Base-by-base conservation (phyloP, 2,113 vertebrate species). In the Otis tarda region DNA sequence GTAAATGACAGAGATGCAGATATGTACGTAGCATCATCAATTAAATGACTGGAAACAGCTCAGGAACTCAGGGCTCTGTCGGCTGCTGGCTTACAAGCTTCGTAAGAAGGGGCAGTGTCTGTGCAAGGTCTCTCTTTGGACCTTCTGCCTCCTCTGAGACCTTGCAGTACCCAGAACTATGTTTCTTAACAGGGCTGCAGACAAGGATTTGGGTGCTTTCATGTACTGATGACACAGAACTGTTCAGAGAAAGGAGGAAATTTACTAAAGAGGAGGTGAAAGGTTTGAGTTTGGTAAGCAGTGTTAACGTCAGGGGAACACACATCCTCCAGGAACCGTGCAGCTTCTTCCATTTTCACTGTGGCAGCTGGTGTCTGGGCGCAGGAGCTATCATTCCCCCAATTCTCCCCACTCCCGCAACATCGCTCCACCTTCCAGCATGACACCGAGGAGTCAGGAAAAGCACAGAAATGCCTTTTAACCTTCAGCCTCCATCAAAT, bases 391-490 rank as follows among this genome's bases (percentile, higher is more conserved):
- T 63, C 45, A 43, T 83, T 82, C 39, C 59, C 47, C 28, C 28
- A 14, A 0, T 52, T 55, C 67, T 41, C 56, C 8, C 37, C 41
- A 64, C 50, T 35, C 84, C 45, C 27, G 27, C 9, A 10, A 24
- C 55, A 57, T 70, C 3, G 0, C n/a, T 83, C 39, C 35, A 8
- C 70, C 60, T 74, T 83, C 31, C 76, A 81, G 68, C 5, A 6
- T 37, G 39, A 75, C 60, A 52, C 45, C 4, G 0, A 85, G 57
- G 23, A 63, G 83, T 23, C 55, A 37, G 43, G 23, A 81, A 55
- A 23, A 67, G 70, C 73, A 60, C 39, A 89, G 77, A 87, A 81
- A 89, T 71, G 30, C 77, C 77, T 94, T 80, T 73, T 94, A 89
- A 91, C 83, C 77, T 84, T 55, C 69, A 87, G 49, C 73, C 61